Evolutionary conservation across 2,113 vertebrate species (phyloP), one percentile per base, ranked within the genome.

Genomic region (Seriola rivoliana): DNA sequence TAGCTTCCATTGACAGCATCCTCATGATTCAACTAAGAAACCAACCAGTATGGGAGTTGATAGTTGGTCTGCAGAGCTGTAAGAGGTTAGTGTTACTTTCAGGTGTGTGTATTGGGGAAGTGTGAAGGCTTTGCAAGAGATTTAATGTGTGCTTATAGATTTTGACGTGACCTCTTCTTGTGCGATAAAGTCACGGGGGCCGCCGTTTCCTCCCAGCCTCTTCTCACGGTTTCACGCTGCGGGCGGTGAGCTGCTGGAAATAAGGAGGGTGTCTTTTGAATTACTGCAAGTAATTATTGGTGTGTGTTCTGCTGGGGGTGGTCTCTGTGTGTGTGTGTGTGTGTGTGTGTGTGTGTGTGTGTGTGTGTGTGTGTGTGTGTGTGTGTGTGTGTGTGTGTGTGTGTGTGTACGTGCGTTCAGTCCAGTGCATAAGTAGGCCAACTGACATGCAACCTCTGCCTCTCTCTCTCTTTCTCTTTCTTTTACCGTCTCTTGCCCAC

Each of bases 271-370:
- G 81, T 72, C 85, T 86, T 44, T 77, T 89, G 86, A 88, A 84
- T 90, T 77, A 88, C 90, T 81, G 74, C 50, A 25, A 81, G 75
- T 88, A 86, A 86, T 91, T 90, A 89, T 87, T 84, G 77, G 36
- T 82, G 84, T 87, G 85, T 60, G 82, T 84, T 82, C 66, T 74
- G 75, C 74, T 89, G 85, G 76, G 84, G 79, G 85, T 88, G 85
- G 77, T 75, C 68, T 40, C 9, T 23, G n/a, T 52, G 3, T 34
- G 5, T 58, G 8, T 75, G 23, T 42, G 7, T 10, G 7, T 10
- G 7, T 52, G 13, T 50, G 55, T 73, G 55, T 80, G 48, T 74
- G 60, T 75, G 58, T 80, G 58, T 71, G 34, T 57, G 16, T 75
- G 54, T 65, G 59, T 79, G 55, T 69, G 54, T 78, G 46, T 50